Evolutionary conservation across 2,113 vertebrate genomes (phyloP), one percentile per base, ranked within the genome.

Genomic region (Atrichornis clamosus): DNA sequence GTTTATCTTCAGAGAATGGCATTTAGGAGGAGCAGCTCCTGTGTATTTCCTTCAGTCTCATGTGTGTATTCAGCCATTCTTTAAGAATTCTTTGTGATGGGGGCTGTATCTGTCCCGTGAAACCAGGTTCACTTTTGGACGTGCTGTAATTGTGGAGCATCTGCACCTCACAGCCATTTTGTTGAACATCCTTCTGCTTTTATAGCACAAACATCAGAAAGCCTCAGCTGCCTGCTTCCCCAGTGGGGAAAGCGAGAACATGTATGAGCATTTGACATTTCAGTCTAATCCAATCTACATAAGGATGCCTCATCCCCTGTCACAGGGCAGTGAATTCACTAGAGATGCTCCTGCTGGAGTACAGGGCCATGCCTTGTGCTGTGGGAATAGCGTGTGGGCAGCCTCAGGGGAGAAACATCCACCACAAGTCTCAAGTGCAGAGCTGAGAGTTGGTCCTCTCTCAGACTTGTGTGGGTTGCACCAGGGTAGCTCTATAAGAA

Each of bases 221-320:
- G 20, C 13, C 50, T 88, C 1, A 1, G 17, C 69, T 65, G 32
- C 41, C 58, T 0, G 0, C 50, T 68, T 86, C n/a, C 46, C 44
- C 59, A 44, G 32, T 47, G 69, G 35, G 50, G 42, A 79, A 87
- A 56, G 15, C 1, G 2, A 92, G 41, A 69, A 64, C 44, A 23
- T 19, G 15, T 90, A 30, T 39, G 52, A 73, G 16, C 49, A 49
- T 63, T 47, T 95, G 90, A 87, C 93, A 91, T 94, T 96, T 96
- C 81, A 62, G 82, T 89, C 81, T 22, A 70, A 70, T 84, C 60
- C 84, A 50, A 35, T 94, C 52, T 88, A 30, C 39, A 9, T 41
- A 69, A 70, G 24, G 56, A 82, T 1, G 11, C 28, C 56, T 72
- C 41, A 28, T 50, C 6, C 59, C 30, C 41, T 83, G 42, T 85